Base-by-base conservation (phyloP, 2,113 vertebrate species). In the Campylomormyrus numenius region DNA sequence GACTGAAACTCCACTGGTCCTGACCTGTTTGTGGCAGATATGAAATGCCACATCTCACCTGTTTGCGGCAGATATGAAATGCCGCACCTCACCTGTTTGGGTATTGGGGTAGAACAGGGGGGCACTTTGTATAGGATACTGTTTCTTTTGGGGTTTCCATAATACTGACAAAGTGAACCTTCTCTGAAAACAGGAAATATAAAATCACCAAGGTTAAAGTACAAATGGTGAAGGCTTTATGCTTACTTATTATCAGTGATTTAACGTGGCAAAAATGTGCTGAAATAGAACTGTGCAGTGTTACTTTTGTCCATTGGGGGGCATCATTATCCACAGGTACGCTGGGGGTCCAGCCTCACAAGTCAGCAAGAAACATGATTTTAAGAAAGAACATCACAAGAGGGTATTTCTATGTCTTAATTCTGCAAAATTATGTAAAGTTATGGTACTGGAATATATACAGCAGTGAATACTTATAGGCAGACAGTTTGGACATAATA, bases 311-410 rank as follows among this genome's bases (percentile, higher is more conserved):
- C 88, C 88, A 90, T 85, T 42, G 84, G 89, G 89, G 46, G 89
- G 89, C 85, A 27, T 74, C 27, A 90, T 66, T 42, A 90, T 90
- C 89, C 89, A 87, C n/a, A 74, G 45, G 27, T 70, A 87, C 21
- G 35, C 27, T 83, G 3, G 50, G 83, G 42, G 3, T 85, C 39
- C 15, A 42, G 15, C 17, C 7, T 21, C 39, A 17, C 17, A 84
- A 84, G 42, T n/a, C 42, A 19, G 80, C 17, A 84, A 24, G 35
- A 19, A 77, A 39, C 4, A 2, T 17, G 11, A 77, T 42, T 84
- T 45, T 84, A 46, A 39, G 80, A 21, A 45, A 46, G 45, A 84
- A 84, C 5, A 45, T 46, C 39, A 77, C 31, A 46, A 48, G 21
- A 24, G 2, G 19, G 80, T 84, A 84, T 84, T 84, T 84, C 19